Conservation (phyloP, 2,113 vertebrate genomes). For the Alethe diademata region DNA sequence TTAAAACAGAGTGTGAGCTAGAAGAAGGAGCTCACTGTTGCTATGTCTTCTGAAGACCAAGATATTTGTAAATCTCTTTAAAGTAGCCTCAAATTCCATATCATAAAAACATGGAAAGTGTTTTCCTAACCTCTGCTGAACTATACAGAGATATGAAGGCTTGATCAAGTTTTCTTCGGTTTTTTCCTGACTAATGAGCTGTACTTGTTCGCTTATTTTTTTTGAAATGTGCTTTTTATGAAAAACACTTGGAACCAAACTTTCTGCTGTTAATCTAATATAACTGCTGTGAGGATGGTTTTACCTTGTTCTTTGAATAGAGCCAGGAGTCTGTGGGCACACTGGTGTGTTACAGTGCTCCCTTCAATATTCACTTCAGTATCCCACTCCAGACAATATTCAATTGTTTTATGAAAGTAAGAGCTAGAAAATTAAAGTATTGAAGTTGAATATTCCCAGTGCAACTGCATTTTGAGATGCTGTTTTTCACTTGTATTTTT, state of each 20-base stretch:
- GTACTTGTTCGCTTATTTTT: not conserved
- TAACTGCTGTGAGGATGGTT: not conserved
- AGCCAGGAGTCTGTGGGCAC: not conserved
- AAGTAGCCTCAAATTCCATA: not conserved
- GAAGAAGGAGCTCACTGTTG: not conserved
- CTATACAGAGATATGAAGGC: not conserved
- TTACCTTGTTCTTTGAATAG: not conserved
- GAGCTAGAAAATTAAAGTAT: not conserved
- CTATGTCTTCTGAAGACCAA: not conserved
- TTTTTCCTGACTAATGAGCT: not conserved
- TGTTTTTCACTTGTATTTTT: not conserved
- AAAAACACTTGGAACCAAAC: not conserved
- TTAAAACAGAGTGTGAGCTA: constrained; percentile 15
- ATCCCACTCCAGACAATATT: not conserved
- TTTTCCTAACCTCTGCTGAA: not conserved
- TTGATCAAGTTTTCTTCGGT: not conserved
- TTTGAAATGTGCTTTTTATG: not conserved
- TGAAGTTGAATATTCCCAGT: not conserved
- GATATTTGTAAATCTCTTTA: not conserved
- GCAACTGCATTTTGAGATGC: not conserved
- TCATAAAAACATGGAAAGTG: not conserved
- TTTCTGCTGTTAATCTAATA: not conserved
- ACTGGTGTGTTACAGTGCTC: not conserved
- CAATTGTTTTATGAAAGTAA: not conserved
- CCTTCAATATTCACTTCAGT: not conserved